Evolutionary conservation across 2,797 vertebrate species (phyloP).

Genomic region (Nannoperca australis): DNA sequence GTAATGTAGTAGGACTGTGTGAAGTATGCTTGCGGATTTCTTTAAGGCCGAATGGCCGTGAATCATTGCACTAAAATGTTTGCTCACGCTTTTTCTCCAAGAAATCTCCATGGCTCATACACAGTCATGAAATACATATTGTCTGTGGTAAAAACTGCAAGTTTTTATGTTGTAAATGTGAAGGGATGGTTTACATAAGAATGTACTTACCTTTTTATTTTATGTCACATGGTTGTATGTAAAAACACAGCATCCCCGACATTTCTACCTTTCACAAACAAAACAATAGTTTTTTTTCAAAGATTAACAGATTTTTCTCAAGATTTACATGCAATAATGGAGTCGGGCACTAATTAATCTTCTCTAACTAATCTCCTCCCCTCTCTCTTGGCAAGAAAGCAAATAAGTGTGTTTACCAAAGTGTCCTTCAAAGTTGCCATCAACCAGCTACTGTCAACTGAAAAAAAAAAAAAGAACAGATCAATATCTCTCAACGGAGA

Average conservation of each 20-base stretch:
- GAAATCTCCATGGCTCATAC: constrained; percentile 56
- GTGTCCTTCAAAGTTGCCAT: too few species aligned
- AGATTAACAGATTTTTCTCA: neutral
- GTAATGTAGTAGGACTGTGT: constrained; percentile 59
- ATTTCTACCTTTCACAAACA: too few species aligned
- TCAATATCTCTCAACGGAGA: neutral
- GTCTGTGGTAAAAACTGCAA: neutral
- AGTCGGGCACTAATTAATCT: neutral
- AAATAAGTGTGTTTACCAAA: too few species aligned
- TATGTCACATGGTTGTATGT: neutral
- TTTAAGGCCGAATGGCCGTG: constrained; percentile 62
- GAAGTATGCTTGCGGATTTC: constrained; percentile 68
- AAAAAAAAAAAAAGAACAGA: neutral
- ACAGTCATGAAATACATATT: constrained; percentile 31
- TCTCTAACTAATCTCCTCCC: too few species aligned
- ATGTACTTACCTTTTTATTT: neutral
- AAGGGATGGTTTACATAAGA: neutral
- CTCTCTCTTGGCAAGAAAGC: too few species aligned
- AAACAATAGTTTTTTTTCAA: too few species aligned
- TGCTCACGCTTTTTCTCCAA: constrained; percentile 63
- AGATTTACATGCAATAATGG: neutral
- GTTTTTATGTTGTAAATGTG: neutral
- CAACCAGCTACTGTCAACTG: neutral
- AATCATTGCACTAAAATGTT: constrained; percentile 69
- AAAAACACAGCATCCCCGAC: neutral